A percentile compares a stretch with the other conserved stretches of the same genome.
Conservation (phyloP, 2,797 vertebrate genomes). For the Simalia tracyae region DNA sequence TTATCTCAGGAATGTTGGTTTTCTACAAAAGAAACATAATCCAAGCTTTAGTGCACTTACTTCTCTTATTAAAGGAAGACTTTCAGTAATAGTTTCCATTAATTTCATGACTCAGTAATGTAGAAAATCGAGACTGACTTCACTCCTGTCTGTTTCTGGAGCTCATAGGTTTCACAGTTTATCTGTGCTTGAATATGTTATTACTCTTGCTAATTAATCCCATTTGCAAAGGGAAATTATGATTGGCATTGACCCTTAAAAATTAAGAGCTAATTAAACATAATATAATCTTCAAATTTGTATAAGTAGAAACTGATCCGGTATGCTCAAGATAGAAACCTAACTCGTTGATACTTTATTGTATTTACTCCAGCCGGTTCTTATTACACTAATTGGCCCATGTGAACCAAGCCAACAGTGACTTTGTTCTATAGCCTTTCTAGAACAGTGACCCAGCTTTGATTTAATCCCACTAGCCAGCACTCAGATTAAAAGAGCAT, state of each 20-base stretch:
- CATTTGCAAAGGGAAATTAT: conserved; percentile 56
- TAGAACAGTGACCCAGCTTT: not conserved
- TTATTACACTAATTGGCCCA: conserved; percentile 25
- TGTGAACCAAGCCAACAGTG: conserved; percentile 10
- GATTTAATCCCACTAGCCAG: not conserved
- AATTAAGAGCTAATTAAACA: conserved; percentile 61
- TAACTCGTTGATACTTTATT: conserved; percentile 43
- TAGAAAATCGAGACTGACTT: conserved; percentile 22
- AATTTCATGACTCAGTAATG: conserved; percentile 7
- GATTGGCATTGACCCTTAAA: conserved; percentile 57
- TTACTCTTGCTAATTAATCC: conserved; percentile 58
- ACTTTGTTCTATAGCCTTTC: not conserved
- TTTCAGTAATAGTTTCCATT: not conserved
- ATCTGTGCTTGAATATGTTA: conserved; percentile 46
- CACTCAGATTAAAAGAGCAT: not conserved
- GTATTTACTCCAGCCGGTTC: conserved; percentile 49
- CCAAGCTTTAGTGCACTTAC: not conserved
- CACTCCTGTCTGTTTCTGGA: conserved; percentile 14
- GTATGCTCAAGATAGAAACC: conserved; percentile 34
- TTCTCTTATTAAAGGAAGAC: conserved; percentile 5
- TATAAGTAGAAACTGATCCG: conserved; percentile 49
- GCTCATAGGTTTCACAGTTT: conserved; percentile 35
- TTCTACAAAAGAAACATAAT: not conserved
- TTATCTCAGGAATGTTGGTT: not conserved
- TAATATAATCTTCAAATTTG: conserved; percentile 58